A percentile compares a stretch with the other conserved stretches of the same genome.
Conservation (phyloP, 2,888 invertebrate genomes). For the Sericinus montela region DNA sequence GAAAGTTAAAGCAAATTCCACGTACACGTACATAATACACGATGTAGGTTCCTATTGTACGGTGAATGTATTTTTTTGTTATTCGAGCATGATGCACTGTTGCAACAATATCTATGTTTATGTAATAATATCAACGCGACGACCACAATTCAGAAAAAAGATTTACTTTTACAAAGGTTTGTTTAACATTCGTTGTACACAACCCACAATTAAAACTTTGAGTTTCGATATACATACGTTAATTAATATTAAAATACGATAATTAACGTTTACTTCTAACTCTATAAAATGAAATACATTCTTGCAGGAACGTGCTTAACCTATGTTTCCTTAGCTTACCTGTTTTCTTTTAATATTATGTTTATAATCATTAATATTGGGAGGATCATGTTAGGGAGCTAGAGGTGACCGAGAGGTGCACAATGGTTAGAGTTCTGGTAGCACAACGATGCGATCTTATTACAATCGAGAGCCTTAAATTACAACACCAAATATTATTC, state of each 20-base stretch:
- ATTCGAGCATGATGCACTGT: too few species aligned
- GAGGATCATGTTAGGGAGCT: conserved; percentile 32
- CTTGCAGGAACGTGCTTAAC: conserved; percentile 53
- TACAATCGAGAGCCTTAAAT: background rate
- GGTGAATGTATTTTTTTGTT: too few species aligned
- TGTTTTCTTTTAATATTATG: conserved; percentile 51
- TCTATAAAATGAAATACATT: conserved; percentile 69
- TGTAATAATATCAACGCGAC: too few species aligned
- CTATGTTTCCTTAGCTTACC: conserved; percentile 54
- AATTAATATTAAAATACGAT: conserved; percentile 24
- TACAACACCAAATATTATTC: conserved; percentile 4
- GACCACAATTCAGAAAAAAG: background rate
- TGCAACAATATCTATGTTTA: too few species aligned
- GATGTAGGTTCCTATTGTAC: too few species aligned
- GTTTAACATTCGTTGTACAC: conserved; percentile 57
- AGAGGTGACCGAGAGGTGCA: conserved; percentile 38
- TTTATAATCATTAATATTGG: conserved; percentile 11
- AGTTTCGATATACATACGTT: conserved; percentile 8
- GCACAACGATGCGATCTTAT: background rate
- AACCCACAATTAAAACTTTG: conserved; percentile 52
- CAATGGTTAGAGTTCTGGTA: conserved; percentile 13
- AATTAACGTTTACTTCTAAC: conserved; percentile 30
- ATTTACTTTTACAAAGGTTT: conserved; percentile 16
- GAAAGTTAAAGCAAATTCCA: too few species aligned
- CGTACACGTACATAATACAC: too few species aligned